phyloP scores from a whole-genome alignment of 2,888 invertebrate species.

The Caenorhabditis sinica region DNA sequence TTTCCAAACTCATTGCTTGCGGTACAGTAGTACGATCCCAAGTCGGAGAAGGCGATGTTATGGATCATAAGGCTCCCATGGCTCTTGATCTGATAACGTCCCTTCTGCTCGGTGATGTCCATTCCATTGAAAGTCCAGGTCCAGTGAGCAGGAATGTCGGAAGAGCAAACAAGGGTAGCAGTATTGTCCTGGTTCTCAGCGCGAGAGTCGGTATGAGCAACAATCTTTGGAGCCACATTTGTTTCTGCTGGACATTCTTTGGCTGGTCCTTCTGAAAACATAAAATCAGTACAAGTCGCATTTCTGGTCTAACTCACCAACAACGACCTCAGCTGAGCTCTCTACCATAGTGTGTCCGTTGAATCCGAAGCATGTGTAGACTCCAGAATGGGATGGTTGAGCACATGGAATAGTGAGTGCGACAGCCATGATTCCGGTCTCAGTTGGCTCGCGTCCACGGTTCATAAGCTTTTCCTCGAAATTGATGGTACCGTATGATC shows the following conservation, averaged over 20 bases:
- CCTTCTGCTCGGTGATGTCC: not conserved
- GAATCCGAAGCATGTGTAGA: not conserved
- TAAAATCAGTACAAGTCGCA: not conserved
- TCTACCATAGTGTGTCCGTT: not conserved
- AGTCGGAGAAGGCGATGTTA: not conserved
- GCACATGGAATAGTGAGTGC: not conserved
- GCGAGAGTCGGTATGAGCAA: not conserved
- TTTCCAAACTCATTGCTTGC: conserved; percentile 10
- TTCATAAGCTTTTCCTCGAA: not conserved
- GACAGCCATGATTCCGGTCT: conserved; percentile 4
- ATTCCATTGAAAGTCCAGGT: conserved; percentile 1
- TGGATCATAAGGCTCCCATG: conserved; percentile 5
- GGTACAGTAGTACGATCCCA: conserved; percentile 19
- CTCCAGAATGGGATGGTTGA: not conserved
- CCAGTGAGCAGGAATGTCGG: not conserved
- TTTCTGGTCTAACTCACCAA: not conserved
- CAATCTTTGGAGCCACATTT: not conserved
- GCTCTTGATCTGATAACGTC: not conserved
- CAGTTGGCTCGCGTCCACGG: conserved; percentile 5
- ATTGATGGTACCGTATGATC: not conserved
- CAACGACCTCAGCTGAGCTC: not conserved
- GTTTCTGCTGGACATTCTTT: not conserved
- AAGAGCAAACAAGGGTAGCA: not conserved
- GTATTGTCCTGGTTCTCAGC: not conserved
- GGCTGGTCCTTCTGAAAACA: not conserved